A percentile compares a stretch with the other conserved stretches of the same genome.
Evolutionary conservation across 2,797 vertebrate genomes (phyloP).

Genomic region (Poliocrania exsul): DNA sequence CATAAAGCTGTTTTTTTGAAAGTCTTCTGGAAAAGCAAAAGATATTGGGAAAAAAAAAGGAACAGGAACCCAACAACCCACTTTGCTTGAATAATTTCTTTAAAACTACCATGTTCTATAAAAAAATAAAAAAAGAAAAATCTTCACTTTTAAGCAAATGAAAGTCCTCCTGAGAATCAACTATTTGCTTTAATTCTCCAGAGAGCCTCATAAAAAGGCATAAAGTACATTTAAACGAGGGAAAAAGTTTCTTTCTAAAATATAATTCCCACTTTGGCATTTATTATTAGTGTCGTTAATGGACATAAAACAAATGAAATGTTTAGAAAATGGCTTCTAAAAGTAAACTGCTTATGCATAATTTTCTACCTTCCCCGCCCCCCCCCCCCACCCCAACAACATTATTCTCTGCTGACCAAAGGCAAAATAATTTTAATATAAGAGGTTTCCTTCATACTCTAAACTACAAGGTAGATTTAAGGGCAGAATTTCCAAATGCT

Average conservation of each 20-base stretch:
- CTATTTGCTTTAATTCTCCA: slow-evolving; percentile 13
- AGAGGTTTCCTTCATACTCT: background rate
- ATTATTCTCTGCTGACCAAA: background rate
- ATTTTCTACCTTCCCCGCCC: background rate
- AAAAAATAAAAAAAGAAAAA: background rate
- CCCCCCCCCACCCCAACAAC: background rate
- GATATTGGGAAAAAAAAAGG: background rate
- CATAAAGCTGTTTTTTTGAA: background rate
- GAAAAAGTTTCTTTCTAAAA: slow-evolving; percentile 28
- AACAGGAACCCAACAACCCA: background rate
- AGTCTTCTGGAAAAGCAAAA: background rate
- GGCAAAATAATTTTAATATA: background rate
- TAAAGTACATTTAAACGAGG: slow-evolving; percentile 50
- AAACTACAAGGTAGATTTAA: background rate
- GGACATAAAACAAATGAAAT: slow-evolving; percentile 48
- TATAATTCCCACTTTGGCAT: slow-evolving; percentile 6
- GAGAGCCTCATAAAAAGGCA: slow-evolving; percentile 18
- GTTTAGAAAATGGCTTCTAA: slow-evolving; percentile 44
- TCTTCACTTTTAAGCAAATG: slow-evolving; percentile 44
- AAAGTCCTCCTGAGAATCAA: slow-evolving; percentile 46
- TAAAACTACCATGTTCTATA: slow-evolving; percentile 3
- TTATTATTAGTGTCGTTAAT: slow-evolving; percentile 51
- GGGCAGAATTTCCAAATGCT: background rate
- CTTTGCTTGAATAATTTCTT: background rate
- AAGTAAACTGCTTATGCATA: background rate